Evolutionary conservation across 2,888 invertebrate genomes (phyloP).

Genomic region (Cantharis rufa): DNA sequence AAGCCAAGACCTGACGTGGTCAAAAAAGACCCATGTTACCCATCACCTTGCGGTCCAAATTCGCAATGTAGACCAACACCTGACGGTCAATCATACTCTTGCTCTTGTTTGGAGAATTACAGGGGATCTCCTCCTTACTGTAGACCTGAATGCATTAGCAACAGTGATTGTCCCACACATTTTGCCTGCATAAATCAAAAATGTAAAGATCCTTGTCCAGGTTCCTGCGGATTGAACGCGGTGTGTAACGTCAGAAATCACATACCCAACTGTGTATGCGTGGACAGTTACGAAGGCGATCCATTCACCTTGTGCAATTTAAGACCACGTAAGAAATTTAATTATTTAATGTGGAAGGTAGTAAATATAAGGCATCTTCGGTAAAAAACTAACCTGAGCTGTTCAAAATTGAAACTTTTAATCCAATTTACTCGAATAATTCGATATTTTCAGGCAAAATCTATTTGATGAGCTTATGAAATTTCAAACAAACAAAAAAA

Average conservation of each 20-base stretch:
- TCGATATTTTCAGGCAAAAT: background rate
- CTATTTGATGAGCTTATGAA: too few relatives aligned
- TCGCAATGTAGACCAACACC: constrained; percentile 69
- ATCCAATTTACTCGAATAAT: background rate
- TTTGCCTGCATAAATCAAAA: constrained; percentile 71
- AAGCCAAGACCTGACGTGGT: constrained; percentile 1
- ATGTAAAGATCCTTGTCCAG: constrained; percentile 75
- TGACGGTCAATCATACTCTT: constrained; percentile 64
- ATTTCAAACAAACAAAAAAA: too few relatives aligned
- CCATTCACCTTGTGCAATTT: constrained; percentile 65
- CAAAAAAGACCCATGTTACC: constrained; percentile 64
- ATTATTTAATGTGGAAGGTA: background rate
- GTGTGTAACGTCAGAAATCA: constrained; percentile 74
- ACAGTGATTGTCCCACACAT: constrained; percentile 70
- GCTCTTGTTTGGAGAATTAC: constrained; percentile 73
- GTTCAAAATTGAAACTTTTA: background rate
- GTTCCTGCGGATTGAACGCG: constrained; percentile 73
- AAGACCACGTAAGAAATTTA: constrained; percentile 60
- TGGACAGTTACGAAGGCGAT: constrained; percentile 68
- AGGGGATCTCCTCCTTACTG: constrained; percentile 72
- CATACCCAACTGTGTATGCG: constrained; percentile 74
- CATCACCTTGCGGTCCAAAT: constrained; percentile 72
- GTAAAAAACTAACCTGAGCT: background rate
- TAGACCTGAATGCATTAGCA: constrained; percentile 74
- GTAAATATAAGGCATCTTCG: background rate